Evolutionary conservation across 92 coral and sea anemone genomes (phyloP).

Genomic region (Isaurus tuberculatus): DNA sequence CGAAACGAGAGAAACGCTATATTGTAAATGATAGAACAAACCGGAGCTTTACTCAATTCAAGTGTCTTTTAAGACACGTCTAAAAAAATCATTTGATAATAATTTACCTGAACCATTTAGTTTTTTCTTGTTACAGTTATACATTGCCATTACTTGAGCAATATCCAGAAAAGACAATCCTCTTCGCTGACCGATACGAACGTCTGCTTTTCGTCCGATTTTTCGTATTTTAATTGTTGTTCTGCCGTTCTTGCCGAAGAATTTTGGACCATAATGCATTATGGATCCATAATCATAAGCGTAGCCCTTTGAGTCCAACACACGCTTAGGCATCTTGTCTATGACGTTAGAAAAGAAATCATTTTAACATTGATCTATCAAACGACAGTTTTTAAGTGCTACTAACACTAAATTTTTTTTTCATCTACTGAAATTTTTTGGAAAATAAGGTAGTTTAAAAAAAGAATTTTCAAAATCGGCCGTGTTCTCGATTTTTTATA

Average conservation of each 20-base stretch:
- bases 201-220: slow-evolving; percentile 74
- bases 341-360: background rate
- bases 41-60: too few species aligned
- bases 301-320: slow-evolving; percentile 92
- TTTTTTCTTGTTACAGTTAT: slow-evolving; percentile 87
- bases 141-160: slow-evolving; percentile 97
- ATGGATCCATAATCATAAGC: slow-evolving; percentile 96
- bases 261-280: slow-evolving; percentile 95
- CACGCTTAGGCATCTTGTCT: slow-evolving; percentile 88
- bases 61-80: too few species aligned
- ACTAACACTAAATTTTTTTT: too few species aligned
- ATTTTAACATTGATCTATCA: too few species aligned
- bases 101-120: slow-evolving; percentile 74
- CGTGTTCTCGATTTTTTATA: too few species aligned
- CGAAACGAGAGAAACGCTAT: too few species aligned
- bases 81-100: too few species aligned
- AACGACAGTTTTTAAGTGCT: too few species aligned
- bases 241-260: slow-evolving; percentile 85
- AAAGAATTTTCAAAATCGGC: too few species aligned
- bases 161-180: slow-evolving; percentile 92
- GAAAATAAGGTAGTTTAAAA: too few species aligned
- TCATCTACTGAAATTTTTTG: too few species aligned
- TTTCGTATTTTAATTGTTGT: slow-evolving; percentile 84
- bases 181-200: slow-evolving; percentile 90
- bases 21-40: too few species aligned